Evolutionary conservation across 2,888 invertebrate species (phyloP).

Genomic region (Pterostichus madidus): DNA sequence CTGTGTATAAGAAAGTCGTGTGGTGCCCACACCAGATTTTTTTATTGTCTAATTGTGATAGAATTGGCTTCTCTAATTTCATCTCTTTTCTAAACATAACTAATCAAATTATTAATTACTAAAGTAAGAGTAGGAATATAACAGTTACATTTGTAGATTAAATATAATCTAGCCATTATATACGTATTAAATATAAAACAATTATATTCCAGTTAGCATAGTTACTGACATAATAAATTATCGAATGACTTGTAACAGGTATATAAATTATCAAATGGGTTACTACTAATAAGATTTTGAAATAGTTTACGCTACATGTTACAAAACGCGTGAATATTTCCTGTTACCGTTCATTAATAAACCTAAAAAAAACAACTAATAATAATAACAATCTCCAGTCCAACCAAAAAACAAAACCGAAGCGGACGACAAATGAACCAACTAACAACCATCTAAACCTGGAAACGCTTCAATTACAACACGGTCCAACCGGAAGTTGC

Average conservation of each 20-base stretch:
- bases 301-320: conserved; percentile 49
- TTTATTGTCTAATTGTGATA: too few relatives aligned
- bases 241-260: neutral
- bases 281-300: conserved; percentile 50
- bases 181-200: neutral
- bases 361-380: neutral
- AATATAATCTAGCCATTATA: neutral
- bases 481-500: conserved; percentile 60
- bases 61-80: too few relatives aligned
- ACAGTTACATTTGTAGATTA: too few relatives aligned
- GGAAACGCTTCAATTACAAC: conserved; percentile 52
- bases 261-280: conserved; percentile 27
- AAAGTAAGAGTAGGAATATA: too few relatives aligned
- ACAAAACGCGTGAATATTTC: conserved; percentile 41
- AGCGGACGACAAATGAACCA: conserved; percentile 45
- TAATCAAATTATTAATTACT: too few relatives aligned
- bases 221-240: conserved; percentile 25
- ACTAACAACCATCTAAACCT: conserved; percentile 48
- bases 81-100: too few relatives aligned
- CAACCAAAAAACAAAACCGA: conserved; percentile 19
- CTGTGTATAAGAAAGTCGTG: too few relatives aligned
- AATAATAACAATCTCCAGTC: conserved; percentile 24
- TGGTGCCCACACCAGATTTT: too few relatives aligned
- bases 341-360: conserved; percentile 53
- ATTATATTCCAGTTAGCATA: conserved; percentile 1